These are phyloP conservation scores for Lepilemur ruficaudatus DNA, from an alignment of 2,797 vertebrate genomes.

Conservation along the genomic window DNA sequence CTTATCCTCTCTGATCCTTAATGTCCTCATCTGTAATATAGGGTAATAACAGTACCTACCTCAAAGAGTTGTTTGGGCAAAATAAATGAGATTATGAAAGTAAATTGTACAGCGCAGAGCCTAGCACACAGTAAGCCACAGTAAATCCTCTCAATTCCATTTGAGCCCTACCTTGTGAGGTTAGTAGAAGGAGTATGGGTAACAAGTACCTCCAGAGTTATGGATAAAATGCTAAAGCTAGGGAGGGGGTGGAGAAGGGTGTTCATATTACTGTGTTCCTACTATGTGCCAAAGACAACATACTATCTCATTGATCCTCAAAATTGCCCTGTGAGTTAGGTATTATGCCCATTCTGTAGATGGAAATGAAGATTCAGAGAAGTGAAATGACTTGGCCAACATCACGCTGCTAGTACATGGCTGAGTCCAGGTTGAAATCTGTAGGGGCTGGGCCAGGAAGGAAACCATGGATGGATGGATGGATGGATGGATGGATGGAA, in stretches of 20 bases:
- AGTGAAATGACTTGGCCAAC: background rate
- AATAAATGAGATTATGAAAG: background rate
- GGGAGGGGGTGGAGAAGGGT: background rate
- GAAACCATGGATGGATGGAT: no score
- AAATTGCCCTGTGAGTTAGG: background rate
- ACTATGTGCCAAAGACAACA: background rate
- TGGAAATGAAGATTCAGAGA: conserved; percentile 33
- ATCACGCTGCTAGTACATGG: background rate
- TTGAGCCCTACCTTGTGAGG: background rate
- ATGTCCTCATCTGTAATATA: background rate
- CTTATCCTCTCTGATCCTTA: background rate
- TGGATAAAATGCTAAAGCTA: background rate
- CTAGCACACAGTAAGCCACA: background rate
- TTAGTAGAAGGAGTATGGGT: background rate
- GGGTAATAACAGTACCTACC: background rate
- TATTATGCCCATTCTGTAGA: background rate
- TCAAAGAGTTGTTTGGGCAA: background rate
- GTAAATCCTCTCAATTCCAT: background rate
- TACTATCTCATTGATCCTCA: background rate
- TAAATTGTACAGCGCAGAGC: background rate
- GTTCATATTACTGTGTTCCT: background rate
- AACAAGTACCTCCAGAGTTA: background rate
- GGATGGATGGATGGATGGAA: no score
- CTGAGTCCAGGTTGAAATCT: background rate
- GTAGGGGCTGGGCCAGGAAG: no score